Evolutionary conservation across 2,113 vertebrate species (phyloP).

Genomic region (Sarotherodon lohbergeri): DNA sequence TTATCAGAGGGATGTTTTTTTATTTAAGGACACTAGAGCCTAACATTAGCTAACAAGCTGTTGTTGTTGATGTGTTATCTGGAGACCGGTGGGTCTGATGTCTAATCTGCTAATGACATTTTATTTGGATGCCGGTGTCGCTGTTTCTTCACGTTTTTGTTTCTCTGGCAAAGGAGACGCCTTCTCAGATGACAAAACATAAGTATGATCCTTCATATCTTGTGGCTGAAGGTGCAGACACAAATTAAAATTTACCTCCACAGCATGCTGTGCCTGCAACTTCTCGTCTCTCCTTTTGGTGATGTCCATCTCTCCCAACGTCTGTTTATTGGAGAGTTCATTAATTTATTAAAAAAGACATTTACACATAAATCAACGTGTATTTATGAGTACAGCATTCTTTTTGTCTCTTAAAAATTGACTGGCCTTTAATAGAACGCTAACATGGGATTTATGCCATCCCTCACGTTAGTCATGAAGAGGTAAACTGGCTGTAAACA

Average conservation of each 20-base stretch:
- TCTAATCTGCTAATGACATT: not conserved
- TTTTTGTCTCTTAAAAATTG: not conserved
- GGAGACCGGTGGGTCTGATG: not conserved
- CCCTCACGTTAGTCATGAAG: not conserved
- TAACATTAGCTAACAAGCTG: not conserved
- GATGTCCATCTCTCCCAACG: not conserved
- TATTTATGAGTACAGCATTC: not conserved
- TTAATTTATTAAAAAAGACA: not conserved
- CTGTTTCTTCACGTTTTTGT: not conserved
- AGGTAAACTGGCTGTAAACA: not conserved
- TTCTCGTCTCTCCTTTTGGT: not conserved
- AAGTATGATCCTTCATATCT: not conserved
- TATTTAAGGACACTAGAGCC: not conserved
- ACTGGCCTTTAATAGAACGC: not conserved
- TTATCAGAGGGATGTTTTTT: not conserved
- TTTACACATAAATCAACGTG: not conserved
- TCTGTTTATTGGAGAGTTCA: not conserved
- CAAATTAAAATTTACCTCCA: not conserved
- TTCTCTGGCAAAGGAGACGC: not conserved
- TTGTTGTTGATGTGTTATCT: not conserved
- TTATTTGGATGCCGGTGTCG: not conserved
- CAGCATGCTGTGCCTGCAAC: not conserved
- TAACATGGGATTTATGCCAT: not conserved
- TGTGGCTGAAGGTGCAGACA: not conserved
- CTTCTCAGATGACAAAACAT: not conserved